Base-by-base conservation (phyloP, 2,797 vertebrate species). In the Harpagifer antarcticus region DNA sequence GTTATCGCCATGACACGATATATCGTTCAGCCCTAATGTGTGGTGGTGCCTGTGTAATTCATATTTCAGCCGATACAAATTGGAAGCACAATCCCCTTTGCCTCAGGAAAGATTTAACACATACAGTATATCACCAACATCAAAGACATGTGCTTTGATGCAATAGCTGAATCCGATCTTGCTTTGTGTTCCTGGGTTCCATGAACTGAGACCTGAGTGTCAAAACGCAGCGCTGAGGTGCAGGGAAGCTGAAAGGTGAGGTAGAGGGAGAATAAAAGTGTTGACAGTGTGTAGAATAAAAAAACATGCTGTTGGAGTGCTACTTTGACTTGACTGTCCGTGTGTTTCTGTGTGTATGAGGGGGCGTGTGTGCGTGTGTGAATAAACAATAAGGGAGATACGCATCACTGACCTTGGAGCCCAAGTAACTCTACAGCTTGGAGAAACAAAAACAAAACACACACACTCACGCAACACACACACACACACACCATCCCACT, bases 371-470 rank as follows among this genome's bases (percentile, higher is more conserved):
- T 54, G 48, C 27, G 52, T 31, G 5, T 55, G 49, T 64, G 55
- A 27, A 64, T 69, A 86, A 88, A 82, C 52, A 77, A 69, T 40
- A 62, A 54, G 65, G 23, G 45, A 52, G 79, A 81, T 79, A 45
- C 50, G 81, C 54, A 83, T 86, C 63, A 49, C 47, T 77, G 76
- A 87, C 79, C 85, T 82, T 74, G 57, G 78, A 82, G 59, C 75
- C 65, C 52, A 79, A 44, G 52, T 72, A 74, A 61, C 48, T 86
- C 27, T 73, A 17, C 57, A n/a, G n/a, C n/a, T n/a, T n/a, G n/a
- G n/a, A n/a, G n/a, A n/a, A n/a, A n/a, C n/a, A n/a, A n/a, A n/a
- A n/a, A n/a, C n/a, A n/a, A n/a, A n/a, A 55, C 43, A 60, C n/a
- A 20, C 37, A 58, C 57, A 43, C 40, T 58, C 47, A n/a, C n/a